Conservation (phyloP, 1,140 invertebrate genomes). For the Lanistes nyassanus region DNA sequence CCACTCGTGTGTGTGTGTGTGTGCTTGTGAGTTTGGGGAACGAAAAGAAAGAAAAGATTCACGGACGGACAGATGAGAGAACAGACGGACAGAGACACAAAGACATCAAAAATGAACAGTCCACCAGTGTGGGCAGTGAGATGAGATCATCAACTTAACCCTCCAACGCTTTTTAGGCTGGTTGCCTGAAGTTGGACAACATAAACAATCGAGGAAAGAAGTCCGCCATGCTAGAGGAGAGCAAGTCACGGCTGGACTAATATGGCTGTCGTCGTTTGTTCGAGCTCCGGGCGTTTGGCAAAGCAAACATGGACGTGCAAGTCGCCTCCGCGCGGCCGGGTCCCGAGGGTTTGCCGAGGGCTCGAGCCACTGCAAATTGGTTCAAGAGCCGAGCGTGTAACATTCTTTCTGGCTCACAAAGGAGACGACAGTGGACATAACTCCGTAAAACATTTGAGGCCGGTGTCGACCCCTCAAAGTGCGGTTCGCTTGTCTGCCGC, state of each 20-base stretch:
- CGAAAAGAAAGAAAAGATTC: slow-evolving; percentile 11
- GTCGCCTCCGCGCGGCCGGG: no score
- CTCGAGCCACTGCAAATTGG: no score
- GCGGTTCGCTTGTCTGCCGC: background rate
- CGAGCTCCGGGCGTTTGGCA: background rate
- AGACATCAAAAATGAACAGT: slow-evolving; percentile 1
- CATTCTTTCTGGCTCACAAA: no score
- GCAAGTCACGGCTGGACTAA: background rate
- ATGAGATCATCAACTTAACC: background rate
- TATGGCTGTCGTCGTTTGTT: background rate
- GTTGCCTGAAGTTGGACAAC: background rate
- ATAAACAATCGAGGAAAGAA: background rate
- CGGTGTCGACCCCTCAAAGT: background rate
- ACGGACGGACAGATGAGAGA: slow-evolving; percentile 14
- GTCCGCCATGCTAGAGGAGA: background rate
- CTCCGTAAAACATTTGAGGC: background rate
- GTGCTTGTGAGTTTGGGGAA: background rate
- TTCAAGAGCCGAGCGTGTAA: no score
- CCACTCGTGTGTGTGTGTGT: background rate
- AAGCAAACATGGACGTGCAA: background rate
- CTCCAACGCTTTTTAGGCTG: background rate
- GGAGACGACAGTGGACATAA: background rate
- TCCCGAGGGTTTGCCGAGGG: no score
- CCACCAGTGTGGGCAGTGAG: background rate
- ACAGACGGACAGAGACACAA: slow-evolving; percentile 16